Base-by-base conservation (phyloP, 2,888 invertebrate species). In the Eupithecia insigniata region DNA sequence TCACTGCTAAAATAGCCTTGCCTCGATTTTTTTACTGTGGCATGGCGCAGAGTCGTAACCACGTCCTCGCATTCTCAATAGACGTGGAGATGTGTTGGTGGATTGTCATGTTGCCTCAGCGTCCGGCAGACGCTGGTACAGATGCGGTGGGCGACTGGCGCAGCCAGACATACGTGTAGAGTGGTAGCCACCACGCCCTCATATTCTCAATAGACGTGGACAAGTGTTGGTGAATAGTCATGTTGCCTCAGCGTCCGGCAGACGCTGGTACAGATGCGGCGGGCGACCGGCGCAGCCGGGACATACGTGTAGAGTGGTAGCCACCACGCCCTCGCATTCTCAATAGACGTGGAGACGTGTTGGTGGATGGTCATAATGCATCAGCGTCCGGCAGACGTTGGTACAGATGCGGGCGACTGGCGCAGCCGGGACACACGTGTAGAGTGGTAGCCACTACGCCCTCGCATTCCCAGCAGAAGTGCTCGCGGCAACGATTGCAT, bases 361-460 rank as follows among this genome's bases (percentile, higher is more conserved):
- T n/a, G 7, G 16, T 34, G 58, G 34, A 22, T 34, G 16, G 78
- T 78, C 81, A 84, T 22, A 86, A 79, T n/a, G 89, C 68, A 26
- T 89, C 89, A 0, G 93, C 69, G 22, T 89, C 89, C 0, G 93
- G 92, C 78, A 93, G 85, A 1, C 93, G 85, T 80, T 93, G 93
- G 85, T 92, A 94, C 71, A 93, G 88, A 58, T 89, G 89, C 6
- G 94, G 94, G 0, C 92, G 96, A 3, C 97, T 96, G n/a, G 98
- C 96, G 92, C 99, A 99, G 61, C 98, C 99, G 22, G 99, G 99
- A 89, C 99, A 99, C 55, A 98, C 97, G 90, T 99, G 99, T 69
- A 99, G 94, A 0, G 98, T 97, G 81, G 98, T 98, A 79, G 99
- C 98, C 55, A 99, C 96, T 87, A 98, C 98, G 81, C 98, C 95